Evolutionary conservation across 1,140 invertebrate genomes (phyloP).

Genomic region (Zaprionus kolodkinae): DNA sequence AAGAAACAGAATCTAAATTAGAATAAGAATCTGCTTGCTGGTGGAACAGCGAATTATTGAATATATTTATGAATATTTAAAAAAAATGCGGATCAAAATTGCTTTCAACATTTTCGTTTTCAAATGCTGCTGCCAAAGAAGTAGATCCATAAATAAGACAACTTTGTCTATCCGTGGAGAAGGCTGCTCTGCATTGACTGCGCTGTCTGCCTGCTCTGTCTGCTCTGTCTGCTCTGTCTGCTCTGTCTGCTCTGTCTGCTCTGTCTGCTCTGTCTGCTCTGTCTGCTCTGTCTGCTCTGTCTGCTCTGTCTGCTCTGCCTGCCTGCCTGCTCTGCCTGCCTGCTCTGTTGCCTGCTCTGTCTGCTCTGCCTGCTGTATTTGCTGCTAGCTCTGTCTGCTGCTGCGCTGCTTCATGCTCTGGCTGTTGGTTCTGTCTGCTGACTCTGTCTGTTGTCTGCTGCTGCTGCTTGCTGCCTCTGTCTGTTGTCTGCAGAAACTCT

Average conservation of each 20-base stretch:
- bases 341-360: not conserved
- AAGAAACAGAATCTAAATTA: constrained; percentile 5
- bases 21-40: not conserved
- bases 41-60: constrained; percentile 25
- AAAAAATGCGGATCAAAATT: constrained; percentile 45
- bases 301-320: not conserved
- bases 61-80: constrained; percentile 72
- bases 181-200: not conserved
- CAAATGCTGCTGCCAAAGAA: constrained; percentile 38
- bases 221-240: not conserved
- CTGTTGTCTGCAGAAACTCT: too few relatives aligned
- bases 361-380: not conserved
- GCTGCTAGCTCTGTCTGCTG: not conserved
- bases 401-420: not conserved
- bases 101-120: constrained; percentile 16
- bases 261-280: not conserved
- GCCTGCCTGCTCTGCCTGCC: too few relatives aligned
- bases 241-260: not conserved
- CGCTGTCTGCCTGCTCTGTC: not conserved
- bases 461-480: not conserved
- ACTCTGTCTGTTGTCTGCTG: not conserved
- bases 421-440: not conserved
- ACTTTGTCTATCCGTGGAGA: constrained; percentile 33
- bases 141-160: constrained; percentile 69
- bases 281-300: not conserved